These are phyloP conservation scores for Rhincodon typus DNA, from an alignment of 2,797 vertebrate species.

Conservation along the genomic window DNA sequence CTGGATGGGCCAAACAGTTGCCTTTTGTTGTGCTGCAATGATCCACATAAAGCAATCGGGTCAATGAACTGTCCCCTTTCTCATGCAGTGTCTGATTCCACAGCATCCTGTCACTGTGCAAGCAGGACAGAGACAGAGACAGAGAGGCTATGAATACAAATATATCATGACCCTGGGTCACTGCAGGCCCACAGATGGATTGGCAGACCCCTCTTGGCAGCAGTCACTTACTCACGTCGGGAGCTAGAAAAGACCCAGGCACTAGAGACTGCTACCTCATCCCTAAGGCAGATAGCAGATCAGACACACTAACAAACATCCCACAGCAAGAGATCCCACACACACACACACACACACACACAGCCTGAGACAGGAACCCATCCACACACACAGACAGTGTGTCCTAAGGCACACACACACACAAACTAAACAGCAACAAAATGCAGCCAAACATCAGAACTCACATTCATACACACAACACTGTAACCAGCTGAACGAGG, in stretches of 20 bases:
- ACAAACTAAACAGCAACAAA: not conserved
- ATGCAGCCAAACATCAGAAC: too few species aligned
- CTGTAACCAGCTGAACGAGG: not conserved
- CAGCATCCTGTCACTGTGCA: not conserved
- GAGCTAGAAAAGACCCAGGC: not conserved
- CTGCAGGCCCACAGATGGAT: not conserved
- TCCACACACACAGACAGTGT: too few species aligned
- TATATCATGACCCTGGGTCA: not conserved
- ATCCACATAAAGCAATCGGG: not conserved
- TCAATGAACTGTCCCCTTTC: not conserved
- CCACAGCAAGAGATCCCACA: too few species aligned
- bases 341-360: not conserved
- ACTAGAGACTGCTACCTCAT: not conserved
- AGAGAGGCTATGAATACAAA: not conserved
- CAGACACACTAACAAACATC: not conserved
- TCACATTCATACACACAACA: not conserved
- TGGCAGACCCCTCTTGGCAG: not conserved
- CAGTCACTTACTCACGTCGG: too few species aligned
- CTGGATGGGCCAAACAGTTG: not conserved
- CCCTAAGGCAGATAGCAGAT: not conserved
- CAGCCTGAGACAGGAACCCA: too few species aligned
- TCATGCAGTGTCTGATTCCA: not conserved
- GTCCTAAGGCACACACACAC: not conserved
- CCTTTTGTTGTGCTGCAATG: not conserved
- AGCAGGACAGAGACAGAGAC: too few species aligned